These are phyloP conservation scores for Clinocottus analis DNA, from an alignment of 2,113 vertebrate species.

Conservation along the genomic window DNA sequence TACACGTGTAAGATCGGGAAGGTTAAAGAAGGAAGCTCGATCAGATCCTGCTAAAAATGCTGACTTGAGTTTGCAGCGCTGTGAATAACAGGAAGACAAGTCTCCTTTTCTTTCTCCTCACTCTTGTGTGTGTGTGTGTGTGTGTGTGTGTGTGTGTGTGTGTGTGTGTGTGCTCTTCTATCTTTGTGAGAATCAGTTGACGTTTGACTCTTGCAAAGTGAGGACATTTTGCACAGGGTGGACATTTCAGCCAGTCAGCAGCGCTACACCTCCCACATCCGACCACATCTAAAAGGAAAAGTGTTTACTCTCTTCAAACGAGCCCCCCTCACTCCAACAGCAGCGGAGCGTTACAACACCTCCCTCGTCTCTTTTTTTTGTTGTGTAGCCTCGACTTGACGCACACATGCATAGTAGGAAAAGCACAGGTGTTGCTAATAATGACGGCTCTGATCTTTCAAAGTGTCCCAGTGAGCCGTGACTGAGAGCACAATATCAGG, in stretches of 20 bases:
- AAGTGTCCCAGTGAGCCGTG: background rate
- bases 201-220: background rate
- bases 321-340: background rate
- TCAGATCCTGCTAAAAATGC: conserved; percentile 79
- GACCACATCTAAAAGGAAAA: conserved; percentile 29
- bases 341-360: background rate
- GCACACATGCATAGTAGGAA: background rate
- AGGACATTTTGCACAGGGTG: conserved; percentile 13
- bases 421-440: conserved; percentile 11
- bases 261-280: conserved; percentile 19
- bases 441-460: background rate
- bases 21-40: conserved; percentile 74
- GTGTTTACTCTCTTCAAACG: background rate
- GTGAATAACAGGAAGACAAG: conserved; percentile 85
- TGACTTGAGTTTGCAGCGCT: conserved; percentile 79
- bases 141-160: conserved; percentile 19
- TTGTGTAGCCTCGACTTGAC: background rate
- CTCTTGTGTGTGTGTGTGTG: conserved; percentile 20
- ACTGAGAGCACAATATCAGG: background rate
- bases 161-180: conserved; percentile 30
- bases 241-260: conserved; percentile 11
- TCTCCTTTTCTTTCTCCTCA: conserved; percentile 61
- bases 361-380: conserved; percentile 2
- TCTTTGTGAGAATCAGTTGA: conserved; percentile 22
- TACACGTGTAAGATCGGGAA: conserved; percentile 51